Evolutionary conservation across 92 coral and sea anemone species (phyloP).

Genomic region (Siderastrea radians): DNA sequence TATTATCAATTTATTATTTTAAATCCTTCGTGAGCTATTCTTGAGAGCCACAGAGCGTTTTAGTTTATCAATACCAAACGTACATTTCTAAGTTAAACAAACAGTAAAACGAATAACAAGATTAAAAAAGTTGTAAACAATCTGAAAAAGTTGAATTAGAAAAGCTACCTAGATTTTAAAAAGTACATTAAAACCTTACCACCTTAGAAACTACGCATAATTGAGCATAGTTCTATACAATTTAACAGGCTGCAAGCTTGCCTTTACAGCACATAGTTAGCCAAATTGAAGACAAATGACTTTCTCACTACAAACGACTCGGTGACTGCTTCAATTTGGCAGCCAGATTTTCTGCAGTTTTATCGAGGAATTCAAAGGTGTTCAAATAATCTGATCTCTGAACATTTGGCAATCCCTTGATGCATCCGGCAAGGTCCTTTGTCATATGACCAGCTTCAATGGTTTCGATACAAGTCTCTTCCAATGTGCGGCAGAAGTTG

Average conservation of each 20-base stretch:
- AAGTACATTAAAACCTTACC: background rate
- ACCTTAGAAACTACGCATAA: background rate
- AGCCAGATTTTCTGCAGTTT: constrained; percentile 83
- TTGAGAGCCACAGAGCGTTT: background rate
- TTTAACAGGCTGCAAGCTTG: too few species aligned
- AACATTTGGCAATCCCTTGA: constrained; percentile 88
- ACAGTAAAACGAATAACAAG: background rate
- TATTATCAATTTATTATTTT: background rate
- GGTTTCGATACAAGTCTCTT: constrained; percentile 88
- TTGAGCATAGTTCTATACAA: too few species aligned
- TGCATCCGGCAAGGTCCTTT: constrained; percentile 95
- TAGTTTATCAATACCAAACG: background rate
- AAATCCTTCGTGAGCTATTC: background rate
- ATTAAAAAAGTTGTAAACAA: background rate
- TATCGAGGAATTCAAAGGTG: constrained; percentile 97
- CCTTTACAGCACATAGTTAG: background rate
- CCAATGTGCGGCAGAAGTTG: constrained; percentile 83
- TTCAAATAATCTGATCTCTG: constrained; percentile 90
- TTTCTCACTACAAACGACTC: constrained; percentile 18
- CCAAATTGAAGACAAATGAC: background rate
- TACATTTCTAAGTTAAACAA: background rate
- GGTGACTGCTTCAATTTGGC: constrained; percentile 36
- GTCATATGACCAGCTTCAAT: constrained; percentile 97
- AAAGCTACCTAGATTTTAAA: background rate
- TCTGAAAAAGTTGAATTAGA: background rate